These are phyloP conservation scores for Physella acuta DNA, from an alignment of 1,140 invertebrate genomes.

Conservation along the genomic window DNA sequence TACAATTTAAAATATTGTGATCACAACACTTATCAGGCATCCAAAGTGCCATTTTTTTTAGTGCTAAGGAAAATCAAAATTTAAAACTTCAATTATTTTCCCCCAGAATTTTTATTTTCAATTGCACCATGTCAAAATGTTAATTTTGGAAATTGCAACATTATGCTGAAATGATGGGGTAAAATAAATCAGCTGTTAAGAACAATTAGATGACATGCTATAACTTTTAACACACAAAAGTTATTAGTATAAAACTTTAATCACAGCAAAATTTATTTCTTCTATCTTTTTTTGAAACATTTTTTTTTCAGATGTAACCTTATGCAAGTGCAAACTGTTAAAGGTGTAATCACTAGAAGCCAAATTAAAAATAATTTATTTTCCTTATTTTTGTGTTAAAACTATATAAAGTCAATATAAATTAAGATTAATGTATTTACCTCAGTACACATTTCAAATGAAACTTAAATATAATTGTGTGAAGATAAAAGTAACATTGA, in stretches of 20 bases:
- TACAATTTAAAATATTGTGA: conserved; percentile 28
- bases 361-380: background rate
- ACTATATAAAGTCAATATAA: conserved; percentile 21
- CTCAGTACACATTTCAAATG: conserved; percentile 23
- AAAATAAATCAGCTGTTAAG: too few species aligned
- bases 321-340: conserved; percentile 22
- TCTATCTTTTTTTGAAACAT: background rate
- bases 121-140: background rate
- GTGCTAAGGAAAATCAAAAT: background rate
- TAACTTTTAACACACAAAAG: background rate
- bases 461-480: conserved; percentile 20
- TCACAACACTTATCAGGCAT: conserved; percentile 28
- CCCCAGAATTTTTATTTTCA: background rate
- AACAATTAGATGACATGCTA: background rate
- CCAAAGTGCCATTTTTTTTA: background rate
- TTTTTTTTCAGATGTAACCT: background rate
- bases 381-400: background rate
- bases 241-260: background rate
- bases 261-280: background rate
- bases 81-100: background rate
- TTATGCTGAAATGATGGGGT: background rate
- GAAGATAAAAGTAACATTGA: conserved; percentile 1
- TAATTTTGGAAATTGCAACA: background rate
- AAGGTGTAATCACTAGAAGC: conserved; percentile 23
- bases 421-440: conserved; percentile 28